A percentile compares a stretch with the other conserved stretches of the same genome.
These are phyloP conservation scores for Lasioglossum villosulum DNA, from an alignment of 2,888 invertebrate genomes.

Conservation along the genomic window DNA sequence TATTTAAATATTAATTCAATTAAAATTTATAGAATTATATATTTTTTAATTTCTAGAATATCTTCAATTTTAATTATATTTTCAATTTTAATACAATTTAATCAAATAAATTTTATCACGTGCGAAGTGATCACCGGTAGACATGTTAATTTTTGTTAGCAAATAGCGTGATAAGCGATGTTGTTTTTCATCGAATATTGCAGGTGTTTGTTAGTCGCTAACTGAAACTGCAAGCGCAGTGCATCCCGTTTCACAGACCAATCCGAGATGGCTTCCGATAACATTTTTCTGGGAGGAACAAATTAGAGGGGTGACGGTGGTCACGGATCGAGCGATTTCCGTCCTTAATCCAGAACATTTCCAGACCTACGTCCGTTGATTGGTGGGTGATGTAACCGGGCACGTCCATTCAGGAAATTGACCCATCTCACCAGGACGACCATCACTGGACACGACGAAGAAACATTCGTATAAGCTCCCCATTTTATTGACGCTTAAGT, in stretches of 20 bases:
- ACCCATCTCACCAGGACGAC: constrained; percentile 66
- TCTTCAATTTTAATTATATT: too few relatives aligned
- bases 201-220: not conserved
- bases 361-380: constrained; percentile 67
- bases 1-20: too few relatives aligned
- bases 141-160: not conserved
- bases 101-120: too few relatives aligned
- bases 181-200: not conserved
- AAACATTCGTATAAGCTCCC: constrained; percentile 35
- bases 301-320: constrained; percentile 64
- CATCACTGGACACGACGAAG: constrained; percentile 53
- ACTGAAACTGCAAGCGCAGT: not conserved
- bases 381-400: constrained; percentile 66
- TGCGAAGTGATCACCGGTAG: not conserved
- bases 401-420: constrained; percentile 75
- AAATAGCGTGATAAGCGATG: not conserved
- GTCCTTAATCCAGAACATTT: constrained; percentile 67
- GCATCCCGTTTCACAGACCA: constrained; percentile 49
- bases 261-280: constrained; percentile 44
- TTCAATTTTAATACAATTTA: too few relatives aligned
- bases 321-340: constrained; percentile 71
- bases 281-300: constrained; percentile 44
- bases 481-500: constrained; percentile 44
- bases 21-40: too few relatives aligned
- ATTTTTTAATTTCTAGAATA: too few relatives aligned